A percentile compares a stretch with the other conserved stretches of the same genome.
These are phyloP conservation scores for Leptodactylus fuscus DNA, from an alignment of 2,113 vertebrate genomes.

Conservation along the genomic window DNA sequence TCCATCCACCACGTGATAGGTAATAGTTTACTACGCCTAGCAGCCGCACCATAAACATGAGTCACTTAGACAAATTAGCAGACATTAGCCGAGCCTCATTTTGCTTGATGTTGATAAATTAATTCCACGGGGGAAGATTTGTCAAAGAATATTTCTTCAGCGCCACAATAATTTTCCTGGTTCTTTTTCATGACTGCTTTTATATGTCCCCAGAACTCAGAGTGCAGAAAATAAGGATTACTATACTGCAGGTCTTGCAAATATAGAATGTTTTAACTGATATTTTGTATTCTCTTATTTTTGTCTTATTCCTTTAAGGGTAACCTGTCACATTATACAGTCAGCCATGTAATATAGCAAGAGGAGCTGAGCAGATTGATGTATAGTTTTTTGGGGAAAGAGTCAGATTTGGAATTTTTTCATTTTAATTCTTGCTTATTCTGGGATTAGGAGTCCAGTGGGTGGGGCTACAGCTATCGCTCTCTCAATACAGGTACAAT, in stretches of 20 bases:
- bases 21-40: slow-evolving; percentile 31
- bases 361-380: too few relatives aligned
- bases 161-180: slow-evolving; percentile 15
- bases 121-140: slow-evolving; percentile 7
- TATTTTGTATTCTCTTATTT: too few relatives aligned
- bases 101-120: slow-evolving; percentile 46
- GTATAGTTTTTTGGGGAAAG: too few relatives aligned
- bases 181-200: neutral
- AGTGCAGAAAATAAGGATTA: neutral
- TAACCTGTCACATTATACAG: too few relatives aligned
- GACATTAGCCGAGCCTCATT: slow-evolving; percentile 33
- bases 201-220: neutral
- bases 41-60: slow-evolving; percentile 33
- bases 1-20: slow-evolving; percentile 5
- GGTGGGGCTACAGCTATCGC: too few relatives aligned
- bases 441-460: too few relatives aligned
- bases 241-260: neutral
- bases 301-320: too few relatives aligned
- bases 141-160: neutral
- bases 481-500: too few relatives aligned
- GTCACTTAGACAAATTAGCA: slow-evolving; percentile 48
- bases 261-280: neutral
- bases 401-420: too few relatives aligned
- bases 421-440: too few relatives aligned
- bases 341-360: too few relatives aligned